These are phyloP conservation scores for Lineus longissimus DNA, from an alignment of 1,140 invertebrate species.

Conservation along the genomic window DNA sequence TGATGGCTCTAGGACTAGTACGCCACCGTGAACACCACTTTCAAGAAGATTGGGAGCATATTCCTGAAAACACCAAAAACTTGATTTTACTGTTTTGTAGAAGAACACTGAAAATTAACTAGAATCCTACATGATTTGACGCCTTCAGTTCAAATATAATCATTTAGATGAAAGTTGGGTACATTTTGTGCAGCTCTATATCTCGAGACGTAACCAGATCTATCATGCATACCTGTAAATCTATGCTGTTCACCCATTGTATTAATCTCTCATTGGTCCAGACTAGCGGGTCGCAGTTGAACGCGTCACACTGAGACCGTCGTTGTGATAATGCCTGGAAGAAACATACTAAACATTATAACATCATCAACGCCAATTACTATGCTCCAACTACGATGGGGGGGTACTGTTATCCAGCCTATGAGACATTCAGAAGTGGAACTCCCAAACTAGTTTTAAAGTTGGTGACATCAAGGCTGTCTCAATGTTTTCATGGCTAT, in stretches of 20 bases:
- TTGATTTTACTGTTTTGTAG: background rate
- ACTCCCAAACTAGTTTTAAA: too few species aligned
- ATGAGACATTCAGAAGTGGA: too few species aligned
- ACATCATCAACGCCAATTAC: too few species aligned
- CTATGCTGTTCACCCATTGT: conserved; percentile 86
- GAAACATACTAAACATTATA: background rate
- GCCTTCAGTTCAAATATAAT: too few species aligned
- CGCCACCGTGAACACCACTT: conserved; percentile 86
- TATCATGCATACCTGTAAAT: conserved; percentile 62
- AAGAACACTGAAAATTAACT: too few species aligned
- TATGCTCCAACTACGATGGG: too few species aligned
- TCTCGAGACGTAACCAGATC: background rate
- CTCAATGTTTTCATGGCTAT: too few species aligned
- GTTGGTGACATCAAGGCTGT: too few species aligned
- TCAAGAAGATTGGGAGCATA: conserved; percentile 94
- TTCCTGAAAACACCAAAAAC: conserved; percentile 58
- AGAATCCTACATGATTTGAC: too few species aligned
- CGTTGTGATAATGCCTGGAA: conserved; percentile 77
- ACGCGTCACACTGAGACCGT: conserved; percentile 79
- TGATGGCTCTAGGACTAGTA: conserved; percentile 84
- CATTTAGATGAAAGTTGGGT: too few species aligned
- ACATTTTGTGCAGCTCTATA: too few species aligned
- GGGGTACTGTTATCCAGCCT: too few species aligned
- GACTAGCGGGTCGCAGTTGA: conserved; percentile 84
- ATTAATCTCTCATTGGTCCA: conserved; percentile 94